Evolutionary conservation across 1,140 invertebrate genomes (phyloP), one percentile per base, ranked within the genome.

Genomic region (Drosophila pruinosa): DNA sequence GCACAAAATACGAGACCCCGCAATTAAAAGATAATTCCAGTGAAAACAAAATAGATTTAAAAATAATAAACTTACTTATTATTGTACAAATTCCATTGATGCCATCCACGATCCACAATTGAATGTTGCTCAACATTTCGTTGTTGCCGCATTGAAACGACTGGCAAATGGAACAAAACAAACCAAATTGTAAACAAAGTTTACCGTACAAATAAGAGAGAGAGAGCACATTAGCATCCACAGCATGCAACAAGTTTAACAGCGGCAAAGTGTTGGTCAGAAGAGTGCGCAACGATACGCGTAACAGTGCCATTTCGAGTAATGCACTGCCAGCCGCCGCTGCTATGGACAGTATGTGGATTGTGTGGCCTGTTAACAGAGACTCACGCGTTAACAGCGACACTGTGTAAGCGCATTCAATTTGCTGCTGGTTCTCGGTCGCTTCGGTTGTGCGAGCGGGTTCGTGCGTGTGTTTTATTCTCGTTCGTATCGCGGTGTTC

Each of bases 161-260:
- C 2, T 47, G 59, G 59, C 41, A 38, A 48, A 45, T 38, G 67
- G 19, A 57, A 72, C 62, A 67, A 34, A 63, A 62, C 67, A 70
- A 58, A 68, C 56, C 12, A 7, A 58, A 54, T 56, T 64, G 67
- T 70, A 70, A 70, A 64, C 67, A 70, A 70, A 64, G 22, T 38
- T 7, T 14, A 45, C 0, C 5, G 12, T 2, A 3, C 8, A 3
- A 19, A 38, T 7, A 10, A 56, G 36, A 12, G 50, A 12, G 50
- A 38, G 34, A 22, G 52, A 4, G 3, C 54, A 24, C 4, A 2
- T 57, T 57, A 47, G 6, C 31, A 57, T 81, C 73, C 78, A 82
- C 78, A 58, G 72, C 67, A 80, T 83, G 80, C 79, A 83, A 83
- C 79, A 83, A 85, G 79, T 82, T 70, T 64, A 64, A 56, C 59